Base-by-base conservation (phyloP, 2,113 vertebrate species). In the Microtus richardsoni region DNA sequence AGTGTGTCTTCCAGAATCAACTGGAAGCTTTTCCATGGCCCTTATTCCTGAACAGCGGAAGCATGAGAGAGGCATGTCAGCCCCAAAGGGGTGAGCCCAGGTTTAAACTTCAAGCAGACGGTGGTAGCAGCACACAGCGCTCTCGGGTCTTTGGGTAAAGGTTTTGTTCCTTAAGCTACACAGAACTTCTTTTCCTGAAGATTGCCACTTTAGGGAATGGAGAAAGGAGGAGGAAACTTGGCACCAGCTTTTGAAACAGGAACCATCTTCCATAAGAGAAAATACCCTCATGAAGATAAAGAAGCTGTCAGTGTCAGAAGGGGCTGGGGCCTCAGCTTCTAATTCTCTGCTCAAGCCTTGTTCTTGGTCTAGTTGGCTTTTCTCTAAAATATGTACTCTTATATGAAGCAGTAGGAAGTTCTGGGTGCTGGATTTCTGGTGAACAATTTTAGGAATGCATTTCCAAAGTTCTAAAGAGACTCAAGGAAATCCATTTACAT, bases 1-100 rank as follows among this genome's bases (percentile, higher is more conserved):
- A 83, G 47, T 24, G n/a, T 30, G 0, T 68, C 78, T 84, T 92
- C 41, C 49, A 73, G 66, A 88, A 64, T 12, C 85, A 41, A 47
- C 86, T 91, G 28, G 30, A 54, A 12, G 62, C 78, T 95, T 96
- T 93, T 54, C 75, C 58, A 28, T 62, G 36, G 85, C 87, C 79
- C 39, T 70, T 77, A 86, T 89, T 74, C 85, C 90, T 88, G 73
- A 66, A 82, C 71, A 93, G 68, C 80, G 49, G 14, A 82, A 85
- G 52, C 33, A 3, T 58, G 47, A 82, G 75, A 80, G 91, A 88
- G 21, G 6, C 19, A 19, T 44, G 52, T 52, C 60, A 75, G 30
- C 79, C 17, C 21, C 75, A 22, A 68, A 44, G 2, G 41, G 36
- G 9, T 62, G 68, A 85, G 60, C 22, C 3, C 5, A 36, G 39